Evolutionary conservation across 2,797 vertebrate species (phyloP).

Genomic region (Artibeus lituratus): DNA sequence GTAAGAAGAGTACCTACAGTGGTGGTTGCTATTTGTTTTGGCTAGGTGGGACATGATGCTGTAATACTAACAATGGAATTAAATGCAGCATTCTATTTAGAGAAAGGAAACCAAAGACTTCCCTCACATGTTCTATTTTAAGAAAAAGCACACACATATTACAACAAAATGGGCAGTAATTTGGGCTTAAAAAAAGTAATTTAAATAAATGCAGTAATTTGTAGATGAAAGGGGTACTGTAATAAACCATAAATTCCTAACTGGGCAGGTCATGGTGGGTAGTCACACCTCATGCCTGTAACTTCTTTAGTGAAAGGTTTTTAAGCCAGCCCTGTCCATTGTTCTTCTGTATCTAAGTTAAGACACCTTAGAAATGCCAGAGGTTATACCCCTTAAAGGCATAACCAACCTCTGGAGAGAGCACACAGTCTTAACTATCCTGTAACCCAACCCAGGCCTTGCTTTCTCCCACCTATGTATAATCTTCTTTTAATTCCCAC

Average conservation of each 20-base stretch:
- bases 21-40: not conserved
- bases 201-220: not conserved
- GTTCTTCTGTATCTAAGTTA: not conserved
- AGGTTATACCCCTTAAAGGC: not conserved
- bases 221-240: not conserved
- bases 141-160: not conserved
- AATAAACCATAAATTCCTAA: not conserved
- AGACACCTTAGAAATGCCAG: not conserved
- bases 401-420: not conserved
- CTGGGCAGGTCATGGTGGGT: not conserved
- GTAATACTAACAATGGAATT: not conserved
- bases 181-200: not conserved
- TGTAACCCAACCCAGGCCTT: not conserved
- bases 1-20: not conserved
- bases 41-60: not conserved
- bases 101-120: not conserved
- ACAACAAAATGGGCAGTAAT: not conserved
- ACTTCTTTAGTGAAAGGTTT: not conserved
- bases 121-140: not conserved
- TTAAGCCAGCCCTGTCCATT: not conserved
- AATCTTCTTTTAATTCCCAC: not conserved
- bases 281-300: not conserved
- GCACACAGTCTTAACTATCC: not conserved
- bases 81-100: not conserved
- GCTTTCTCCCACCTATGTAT: not conserved